Base-by-base conservation (phyloP, 23 tunicate species). In the Clavelina lepadiformis region DNA sequence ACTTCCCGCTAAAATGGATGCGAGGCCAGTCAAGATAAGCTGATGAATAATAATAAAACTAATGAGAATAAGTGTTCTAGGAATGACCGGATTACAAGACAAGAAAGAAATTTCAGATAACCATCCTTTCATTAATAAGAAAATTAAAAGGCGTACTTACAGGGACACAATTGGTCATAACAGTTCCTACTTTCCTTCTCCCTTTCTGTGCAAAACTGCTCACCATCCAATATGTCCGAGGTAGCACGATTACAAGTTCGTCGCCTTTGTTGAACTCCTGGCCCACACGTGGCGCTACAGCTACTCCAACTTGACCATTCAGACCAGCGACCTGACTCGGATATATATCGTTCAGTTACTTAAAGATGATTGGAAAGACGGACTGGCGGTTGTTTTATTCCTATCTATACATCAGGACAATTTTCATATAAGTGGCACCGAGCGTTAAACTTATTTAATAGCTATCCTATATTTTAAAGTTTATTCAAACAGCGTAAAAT, bases 21-120 rank as follows among this genome's bases (percentile, higher is more conserved):
- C 71, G 53, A 1, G 71, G 71, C 71, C 71, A 65, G 23, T 37
- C 71, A 29, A 65, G 54, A 38, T 65, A 65, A 37, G 71, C 71
- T 65, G 54, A n/a, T n/a, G n/a, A n/a, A n/a, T n/a, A n/a, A n/a
- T n/a, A n/a, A n/a, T 20, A 24, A 28, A 11, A 44, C 49, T 11
- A 15, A 44, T 53, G 24, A 53, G 24, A 53, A 8, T 26, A 15
- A 11, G 49, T 44, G 15, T 13, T 44, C 15, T 11, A 13, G 49
- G 13, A 11, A 44, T 44, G 15, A 15, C 13, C 15, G 15, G 15
- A 11, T 11, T 11, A 44, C 15, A 11, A 11, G 13, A 13, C 49
- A 15, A 15, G 49, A 44, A 11, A 44, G 15, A 11, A 15, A 13
- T 44, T 11, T 18, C 13, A 11, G 50, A 18, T 44, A 13, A 44